These are phyloP conservation scores for Cydia fagiglandana DNA, from an alignment of 1,140 invertebrate genomes.

Conservation along the genomic window DNA sequence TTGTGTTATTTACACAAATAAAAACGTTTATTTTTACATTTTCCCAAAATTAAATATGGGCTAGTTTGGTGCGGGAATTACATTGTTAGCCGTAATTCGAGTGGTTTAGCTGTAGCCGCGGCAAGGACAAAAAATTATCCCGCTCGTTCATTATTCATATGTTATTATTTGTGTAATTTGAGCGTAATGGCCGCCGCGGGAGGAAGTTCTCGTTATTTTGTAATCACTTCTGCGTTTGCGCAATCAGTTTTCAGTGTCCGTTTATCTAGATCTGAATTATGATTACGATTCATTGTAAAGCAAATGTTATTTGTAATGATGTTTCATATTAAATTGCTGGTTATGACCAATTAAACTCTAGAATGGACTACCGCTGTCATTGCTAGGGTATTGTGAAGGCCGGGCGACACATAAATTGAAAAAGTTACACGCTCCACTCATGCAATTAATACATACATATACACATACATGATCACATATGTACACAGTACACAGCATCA, in stretches of 20 bases:
- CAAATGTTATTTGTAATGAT: conserved; percentile 53
- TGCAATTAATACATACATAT: conserved; percentile 3
- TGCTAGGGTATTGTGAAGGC: conserved; percentile 10
- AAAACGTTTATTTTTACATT: conserved; percentile 79
- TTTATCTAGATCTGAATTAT: conserved; percentile 62
- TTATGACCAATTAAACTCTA: conserved; percentile 26
- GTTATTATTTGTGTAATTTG: conserved; percentile 64
- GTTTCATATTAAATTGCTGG: conserved; percentile 31
- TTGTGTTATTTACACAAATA: conserved; percentile 79
- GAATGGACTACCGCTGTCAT: conserved; percentile 2
- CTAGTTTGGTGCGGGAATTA: conserved; percentile 69
- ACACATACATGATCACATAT: too few species aligned
- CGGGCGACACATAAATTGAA: conserved; percentile 8
- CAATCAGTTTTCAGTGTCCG: conserved; percentile 54
- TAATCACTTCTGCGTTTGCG: conserved; percentile 63
- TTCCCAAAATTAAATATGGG: conserved; percentile 78
- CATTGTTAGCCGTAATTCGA: conserved; percentile 60
- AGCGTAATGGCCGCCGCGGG: conserved; percentile 57
- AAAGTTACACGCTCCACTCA: not conserved
- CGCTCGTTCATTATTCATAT: conserved; percentile 62
- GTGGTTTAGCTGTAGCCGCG: conserved; percentile 48
- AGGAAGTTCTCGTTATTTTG: conserved; percentile 71
- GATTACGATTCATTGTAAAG: conserved; percentile 70
- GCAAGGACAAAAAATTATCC: conserved; percentile 43
- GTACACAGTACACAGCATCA: conserved; percentile 2